These are phyloP conservation scores for Pholis gunnellus DNA, from an alignment of 2,113 vertebrate species.

Conservation along the genomic window DNA sequence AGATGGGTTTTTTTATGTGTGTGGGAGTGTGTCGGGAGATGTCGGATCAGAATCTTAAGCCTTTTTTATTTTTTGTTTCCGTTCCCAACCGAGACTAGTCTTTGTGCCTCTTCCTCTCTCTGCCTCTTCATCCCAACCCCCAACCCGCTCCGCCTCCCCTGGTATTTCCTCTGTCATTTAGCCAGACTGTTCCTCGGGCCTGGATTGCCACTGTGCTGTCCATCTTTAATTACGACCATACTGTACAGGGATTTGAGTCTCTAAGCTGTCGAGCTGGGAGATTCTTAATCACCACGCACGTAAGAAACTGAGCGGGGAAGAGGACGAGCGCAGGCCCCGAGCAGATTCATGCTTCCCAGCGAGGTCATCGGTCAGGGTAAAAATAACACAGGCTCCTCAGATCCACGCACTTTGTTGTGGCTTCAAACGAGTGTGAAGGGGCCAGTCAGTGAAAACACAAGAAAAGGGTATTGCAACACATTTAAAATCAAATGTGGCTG, in stretches of 20 bases:
- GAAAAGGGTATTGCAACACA: not conserved
- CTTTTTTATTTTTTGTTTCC: constrained; percentile 13
- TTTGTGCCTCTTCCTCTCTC: constrained; percentile 68
- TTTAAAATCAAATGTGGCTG: not conserved
- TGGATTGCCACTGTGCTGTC: constrained; percentile 56
- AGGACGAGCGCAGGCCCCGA: constrained; percentile 43
- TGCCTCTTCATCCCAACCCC: constrained; percentile 57
- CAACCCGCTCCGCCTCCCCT: constrained; percentile 40
- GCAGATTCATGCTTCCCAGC: constrained; percentile 56
- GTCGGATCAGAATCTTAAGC: constrained; percentile 61
- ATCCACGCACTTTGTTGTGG: constrained; percentile 50
- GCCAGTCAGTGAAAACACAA: not conserved
- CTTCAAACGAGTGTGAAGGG: not conserved
- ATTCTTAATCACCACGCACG: constrained; percentile 71
- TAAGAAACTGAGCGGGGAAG: constrained; percentile 54
- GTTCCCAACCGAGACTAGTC: constrained; percentile 51
- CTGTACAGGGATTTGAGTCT: constrained; percentile 72
- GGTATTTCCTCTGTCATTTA: constrained; percentile 73
- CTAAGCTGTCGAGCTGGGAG: constrained; percentile 67
- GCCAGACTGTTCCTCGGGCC: constrained; percentile 29
- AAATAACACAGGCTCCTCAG: constrained; percentile 57
- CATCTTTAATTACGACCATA: constrained; percentile 76
- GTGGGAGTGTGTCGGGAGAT: constrained; percentile 10
- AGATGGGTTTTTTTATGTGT: constrained; percentile 51
- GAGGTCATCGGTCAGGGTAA: constrained; percentile 65